Base-by-base conservation (phyloP, 1,140 invertebrate genomes). In the Megathymus violae region DNA sequence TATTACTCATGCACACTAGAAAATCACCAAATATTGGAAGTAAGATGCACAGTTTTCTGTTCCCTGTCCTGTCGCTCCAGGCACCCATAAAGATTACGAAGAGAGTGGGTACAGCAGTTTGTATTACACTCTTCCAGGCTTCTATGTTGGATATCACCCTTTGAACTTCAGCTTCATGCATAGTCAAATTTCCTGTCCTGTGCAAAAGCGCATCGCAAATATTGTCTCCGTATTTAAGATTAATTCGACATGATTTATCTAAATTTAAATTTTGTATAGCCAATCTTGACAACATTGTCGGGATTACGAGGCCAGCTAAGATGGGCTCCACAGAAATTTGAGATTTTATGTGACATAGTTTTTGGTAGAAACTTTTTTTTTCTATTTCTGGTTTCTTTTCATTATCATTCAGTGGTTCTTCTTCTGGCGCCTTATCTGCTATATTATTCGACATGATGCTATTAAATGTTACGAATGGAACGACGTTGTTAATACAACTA, bases 241-340 rank as follows among this genome's bases (percentile, higher is more conserved):
- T 93, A 0, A 94, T 91, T 13, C 92, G 79, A 65, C 94, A 94
- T 0, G 93, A 91, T 80, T 94, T 94, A 65, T 94, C 93, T 58
- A 94, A 82, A 74, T 93, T 93, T 11, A 94, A 74, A 85, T 94
- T 93, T 74, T 93, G 92, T 16, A 90, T 88, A 0, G 92, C 92
- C 15, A 93, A 62, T 67, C 78, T 88, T 9, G 91, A 78, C 41
- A 93, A 77, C 52, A 92, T 91, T 25, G 91, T 91, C 2, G 92
- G 89, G 58, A 93, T 85, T 0, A 93, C 78, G 11, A 93, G 91
- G 36, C 91, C 92, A 2, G 92, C 81, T 9, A 94, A 66, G 10
- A 93, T 80, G 1, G 93, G 93, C 63, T 93, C 93, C 9, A 93
- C 91, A 0, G 92, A 92, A 31, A 93, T 92, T 67, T 91, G 88